Percentiles rank a stretch among this genome's conserved stretches.
These are phyloP conservation scores for Champsocephalus gunnari DNA, from an alignment of 2,797 vertebrate genomes.

Conservation along the genomic window DNA sequence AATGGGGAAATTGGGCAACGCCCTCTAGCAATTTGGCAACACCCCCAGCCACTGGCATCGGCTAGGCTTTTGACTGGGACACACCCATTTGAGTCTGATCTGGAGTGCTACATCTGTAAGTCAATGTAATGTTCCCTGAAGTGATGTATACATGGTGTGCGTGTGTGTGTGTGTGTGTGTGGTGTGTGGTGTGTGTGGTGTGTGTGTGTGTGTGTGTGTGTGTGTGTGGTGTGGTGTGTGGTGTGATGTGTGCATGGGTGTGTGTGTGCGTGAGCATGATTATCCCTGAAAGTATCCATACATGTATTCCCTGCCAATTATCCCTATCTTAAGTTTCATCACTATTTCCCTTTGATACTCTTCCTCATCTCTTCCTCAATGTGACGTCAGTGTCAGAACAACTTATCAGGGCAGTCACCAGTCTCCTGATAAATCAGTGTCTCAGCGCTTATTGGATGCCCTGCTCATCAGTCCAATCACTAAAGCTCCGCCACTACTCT, in stretches of 20 bases:
- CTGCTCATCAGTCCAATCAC: constrained; percentile 83
- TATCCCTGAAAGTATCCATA: not conserved
- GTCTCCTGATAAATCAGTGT: constrained; percentile 69
- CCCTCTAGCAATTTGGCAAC: too few relatives aligned
- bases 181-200: constrained; percentile 1
- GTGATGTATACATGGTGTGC: not conserved
- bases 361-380: constrained; percentile 9
- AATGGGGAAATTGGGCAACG: too few relatives aligned
- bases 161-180: not conserved
- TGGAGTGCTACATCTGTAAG: too few relatives aligned
- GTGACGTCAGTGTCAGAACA: constrained; percentile 52
- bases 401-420: constrained; percentile 59
- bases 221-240: too few relatives aligned
- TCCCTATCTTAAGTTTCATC: not conserved
- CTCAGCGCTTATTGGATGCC: constrained; percentile 82
- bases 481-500: constrained; percentile 66
- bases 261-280: constrained; percentile 3
- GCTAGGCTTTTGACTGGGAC: too few relatives aligned
- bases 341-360: not conserved
- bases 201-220: not conserved
- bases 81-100: too few relatives aligned
- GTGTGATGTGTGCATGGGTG: not conserved
- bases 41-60: too few relatives aligned
- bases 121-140: too few relatives aligned
- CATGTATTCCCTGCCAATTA: not conserved